Conservation (phyloP, 1,140 invertebrate species). For the Rhyacophila brunnea region DNA sequence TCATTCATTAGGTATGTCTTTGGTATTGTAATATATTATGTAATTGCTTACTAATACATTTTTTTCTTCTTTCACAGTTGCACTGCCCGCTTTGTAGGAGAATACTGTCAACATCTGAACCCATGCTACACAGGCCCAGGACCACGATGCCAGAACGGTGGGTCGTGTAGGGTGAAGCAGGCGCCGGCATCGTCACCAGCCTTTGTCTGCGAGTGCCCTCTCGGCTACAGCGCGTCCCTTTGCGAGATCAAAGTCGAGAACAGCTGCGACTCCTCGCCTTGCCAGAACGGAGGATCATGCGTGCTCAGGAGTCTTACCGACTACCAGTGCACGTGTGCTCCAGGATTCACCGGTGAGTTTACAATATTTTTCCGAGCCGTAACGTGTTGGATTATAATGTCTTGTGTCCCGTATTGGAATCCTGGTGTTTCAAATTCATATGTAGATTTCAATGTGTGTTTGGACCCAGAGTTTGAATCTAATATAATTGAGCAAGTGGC, state of each 20-base stretch:
- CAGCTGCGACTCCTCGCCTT: constrained; percentile 86
- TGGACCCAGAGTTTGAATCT: too few species aligned
- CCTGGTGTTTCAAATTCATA: too few species aligned
- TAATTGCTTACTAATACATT: constrained; percentile 12
- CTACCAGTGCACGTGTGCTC: constrained; percentile 80
- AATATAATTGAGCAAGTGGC: too few species aligned
- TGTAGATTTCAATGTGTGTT: too few species aligned
- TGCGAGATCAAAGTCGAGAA: constrained; percentile 90
- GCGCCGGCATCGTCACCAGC: constrained; percentile 66
- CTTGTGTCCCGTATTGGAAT: too few species aligned
- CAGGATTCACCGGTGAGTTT: constrained; percentile 80
- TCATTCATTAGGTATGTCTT: too few species aligned
- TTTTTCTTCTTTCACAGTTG: constrained; percentile 74
- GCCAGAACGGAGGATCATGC: constrained; percentile 83
- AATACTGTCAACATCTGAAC: constrained; percentile 91
- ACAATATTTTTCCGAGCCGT: too few species aligned
- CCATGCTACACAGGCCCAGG: constrained; percentile 83
- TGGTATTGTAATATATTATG: too few species aligned
- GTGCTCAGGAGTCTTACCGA: constrained; percentile 71
- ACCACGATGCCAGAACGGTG: constrained; percentile 86
- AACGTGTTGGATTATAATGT: too few species aligned
- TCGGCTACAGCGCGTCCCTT: constrained; percentile 88
- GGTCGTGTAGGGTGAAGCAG: constrained; percentile 79
- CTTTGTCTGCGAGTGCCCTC: constrained; percentile 83
- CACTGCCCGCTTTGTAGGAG: constrained; percentile 84